Conservation (phyloP, 2,888 invertebrate genomes). For the Andrena fulva region DNA sequence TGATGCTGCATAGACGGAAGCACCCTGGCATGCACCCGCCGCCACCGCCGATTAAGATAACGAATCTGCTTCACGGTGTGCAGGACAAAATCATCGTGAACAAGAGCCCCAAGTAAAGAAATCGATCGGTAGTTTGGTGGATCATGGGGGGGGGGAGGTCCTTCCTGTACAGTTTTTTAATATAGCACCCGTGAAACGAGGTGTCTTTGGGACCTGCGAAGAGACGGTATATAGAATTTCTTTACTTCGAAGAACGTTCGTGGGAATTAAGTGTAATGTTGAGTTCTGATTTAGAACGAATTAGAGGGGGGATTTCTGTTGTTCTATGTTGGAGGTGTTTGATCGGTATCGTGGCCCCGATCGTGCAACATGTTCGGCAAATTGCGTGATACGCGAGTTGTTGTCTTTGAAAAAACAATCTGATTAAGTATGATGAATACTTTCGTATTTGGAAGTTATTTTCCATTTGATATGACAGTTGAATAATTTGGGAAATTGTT, state of each 20-base stretch:
- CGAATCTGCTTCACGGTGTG: conserved; percentile 79
- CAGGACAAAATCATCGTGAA: conserved; percentile 78
- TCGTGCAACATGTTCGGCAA: not conserved
- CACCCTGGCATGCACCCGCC: conserved; percentile 80
- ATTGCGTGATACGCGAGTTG: conserved; percentile 24
- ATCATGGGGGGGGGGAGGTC: not conserved
- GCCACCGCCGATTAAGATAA: conserved; percentile 81
- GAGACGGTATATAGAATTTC: not conserved
- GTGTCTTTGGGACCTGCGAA: not conserved
- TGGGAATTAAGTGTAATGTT: conserved; percentile 7
- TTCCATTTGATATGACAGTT: not conserved
- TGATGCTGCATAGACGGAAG: conserved; percentile 81
- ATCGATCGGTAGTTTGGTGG: not conserved
- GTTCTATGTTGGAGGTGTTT: not conserved
- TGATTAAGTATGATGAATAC: not conserved
- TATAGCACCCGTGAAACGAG: not conserved
- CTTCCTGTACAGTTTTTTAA: conserved; percentile 28
- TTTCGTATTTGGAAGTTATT: not conserved
- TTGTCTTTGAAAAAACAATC: not conserved
- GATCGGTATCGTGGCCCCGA: not conserved
- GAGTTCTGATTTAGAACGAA: not conserved
- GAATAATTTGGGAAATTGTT: not conserved
- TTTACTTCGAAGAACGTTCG: conserved; percentile 1
- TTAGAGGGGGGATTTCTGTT: not conserved
- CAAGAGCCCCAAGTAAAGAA: conserved; percentile 59